phyloP scores from a whole-genome alignment of 2,113 vertebrate genomes.

The Siniperca chuatsi region DNA sequence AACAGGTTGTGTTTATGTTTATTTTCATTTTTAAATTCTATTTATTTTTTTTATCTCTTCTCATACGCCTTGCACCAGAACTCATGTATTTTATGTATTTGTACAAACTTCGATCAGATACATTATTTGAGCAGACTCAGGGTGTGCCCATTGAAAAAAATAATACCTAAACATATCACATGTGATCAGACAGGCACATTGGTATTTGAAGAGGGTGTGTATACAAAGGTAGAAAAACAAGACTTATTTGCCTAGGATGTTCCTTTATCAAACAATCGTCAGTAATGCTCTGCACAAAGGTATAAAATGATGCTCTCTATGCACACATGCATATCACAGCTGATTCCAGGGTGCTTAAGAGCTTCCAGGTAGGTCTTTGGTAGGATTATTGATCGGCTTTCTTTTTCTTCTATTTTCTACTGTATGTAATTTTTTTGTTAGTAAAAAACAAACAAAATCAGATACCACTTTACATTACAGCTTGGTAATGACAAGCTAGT shows the following conservation, averaged over 20 bases:
- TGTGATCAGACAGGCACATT: neutral
- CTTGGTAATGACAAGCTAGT: neutral
- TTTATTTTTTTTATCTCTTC: neutral
- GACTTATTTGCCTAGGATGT: neutral
- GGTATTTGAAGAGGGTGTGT: neutral
- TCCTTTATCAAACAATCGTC: neutral
- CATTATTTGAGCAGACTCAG: too few species aligned
- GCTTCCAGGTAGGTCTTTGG: slow-evolving; percentile 9
- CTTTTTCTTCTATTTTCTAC: neutral
- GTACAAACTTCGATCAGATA: neutral
- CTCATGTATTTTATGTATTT: neutral
- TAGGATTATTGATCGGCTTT: neutral
- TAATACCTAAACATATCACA: too few species aligned
- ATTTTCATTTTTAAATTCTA: neutral
- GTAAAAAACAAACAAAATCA: neutral
- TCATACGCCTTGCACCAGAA: neutral
- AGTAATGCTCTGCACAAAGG: neutral
- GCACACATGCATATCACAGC: neutral
- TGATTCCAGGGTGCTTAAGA: neutral
- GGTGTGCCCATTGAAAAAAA: too few species aligned
- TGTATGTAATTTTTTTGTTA: neutral
- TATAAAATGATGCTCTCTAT: neutral
- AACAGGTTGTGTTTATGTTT: neutral
- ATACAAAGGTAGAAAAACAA: neutral
- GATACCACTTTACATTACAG: neutral